Conservation (phyloP, 35 echinoderm and acorn worm genomes). For the Strongylocentrotus purpuratus region DNA sequence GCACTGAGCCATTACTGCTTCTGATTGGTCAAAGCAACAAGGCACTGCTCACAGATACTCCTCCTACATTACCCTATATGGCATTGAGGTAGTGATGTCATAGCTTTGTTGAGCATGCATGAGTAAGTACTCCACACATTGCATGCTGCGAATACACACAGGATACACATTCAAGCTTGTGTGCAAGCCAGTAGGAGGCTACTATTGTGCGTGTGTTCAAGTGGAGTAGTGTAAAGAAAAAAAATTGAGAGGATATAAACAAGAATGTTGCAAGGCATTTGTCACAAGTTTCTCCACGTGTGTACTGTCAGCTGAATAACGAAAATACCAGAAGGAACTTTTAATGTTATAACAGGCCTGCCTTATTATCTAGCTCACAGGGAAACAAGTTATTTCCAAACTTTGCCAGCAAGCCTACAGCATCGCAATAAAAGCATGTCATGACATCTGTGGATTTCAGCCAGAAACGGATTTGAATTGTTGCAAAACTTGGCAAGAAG, state of each 20-base stretch:
- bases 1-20: neutral
- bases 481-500: neutral
- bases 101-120: constrained; percentile 21
- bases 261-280: neutral
- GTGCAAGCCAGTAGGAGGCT: neutral
- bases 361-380: neutral
- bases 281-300: constrained; percentile 33
- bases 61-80: constrained; percentile 40
- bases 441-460: constrained; percentile 1
- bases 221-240: neutral
- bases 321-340: constrained; percentile 8
- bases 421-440: neutral
- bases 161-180: neutral
- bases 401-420: neutral
- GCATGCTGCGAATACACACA: neutral
- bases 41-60: neutral
- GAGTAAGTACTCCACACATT: neutral
- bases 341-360: neutral
- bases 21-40: constrained; percentile 24
- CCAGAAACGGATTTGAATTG: neutral
- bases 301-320: neutral
- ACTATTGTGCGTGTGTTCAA: neutral
- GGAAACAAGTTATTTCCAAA: neutral
- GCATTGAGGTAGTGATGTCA: constrained; percentile 40
- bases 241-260: constrained; percentile 32